phyloP scores from a whole-genome alignment of 2,888 invertebrate genomes.

The Caenorhabditis sp. region DNA sequence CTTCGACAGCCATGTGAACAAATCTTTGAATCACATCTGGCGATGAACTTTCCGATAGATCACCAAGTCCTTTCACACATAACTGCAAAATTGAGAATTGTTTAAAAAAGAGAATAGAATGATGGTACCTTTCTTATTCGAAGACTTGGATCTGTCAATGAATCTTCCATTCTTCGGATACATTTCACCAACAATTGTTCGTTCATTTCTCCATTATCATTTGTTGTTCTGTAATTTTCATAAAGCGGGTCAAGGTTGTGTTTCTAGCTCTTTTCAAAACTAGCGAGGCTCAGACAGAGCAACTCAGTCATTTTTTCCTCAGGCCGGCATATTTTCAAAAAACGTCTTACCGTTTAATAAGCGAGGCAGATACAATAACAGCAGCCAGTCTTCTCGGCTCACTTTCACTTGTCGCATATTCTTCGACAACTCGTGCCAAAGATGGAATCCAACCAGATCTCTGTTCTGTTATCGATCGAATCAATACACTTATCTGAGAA shows the following conservation, averaged over 20 bases:
- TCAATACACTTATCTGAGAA: slow-evolving; percentile 38
- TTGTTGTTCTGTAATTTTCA: slow-evolving; percentile 55
- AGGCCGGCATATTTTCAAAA: too few relatives aligned
- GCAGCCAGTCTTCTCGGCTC: slow-evolving; percentile 62
- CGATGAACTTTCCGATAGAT: slow-evolving; percentile 50
- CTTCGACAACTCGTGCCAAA: slow-evolving; percentile 33
- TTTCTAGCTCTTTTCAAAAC: too few relatives aligned
- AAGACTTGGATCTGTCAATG: slow-evolving; percentile 52
- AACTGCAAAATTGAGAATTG: slow-evolving; percentile 49
- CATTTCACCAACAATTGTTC: slow-evolving; percentile 52
- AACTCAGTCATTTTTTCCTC: too few relatives aligned
- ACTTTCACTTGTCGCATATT: slow-evolving; percentile 45
- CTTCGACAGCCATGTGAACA: slow-evolving; percentile 77
- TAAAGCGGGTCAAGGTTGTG: too few relatives aligned
- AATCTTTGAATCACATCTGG: slow-evolving; percentile 38
- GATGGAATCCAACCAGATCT: slow-evolving; percentile 49
- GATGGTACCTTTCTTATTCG: slow-evolving; percentile 43
- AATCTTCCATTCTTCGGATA: slow-evolving; percentile 47
- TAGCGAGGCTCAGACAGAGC: too few relatives aligned
- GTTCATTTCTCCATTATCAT: slow-evolving; percentile 56
- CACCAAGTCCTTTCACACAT: slow-evolving; percentile 59
- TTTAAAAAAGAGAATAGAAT: neutral
- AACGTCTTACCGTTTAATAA: slow-evolving; percentile 56
- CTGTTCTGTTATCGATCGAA: slow-evolving; percentile 52
- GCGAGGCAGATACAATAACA: slow-evolving; percentile 56